These are phyloP conservation scores for Epistrophella euchroma DNA, from an alignment of 2,888 invertebrate genomes.

Conservation along the genomic window DNA sequence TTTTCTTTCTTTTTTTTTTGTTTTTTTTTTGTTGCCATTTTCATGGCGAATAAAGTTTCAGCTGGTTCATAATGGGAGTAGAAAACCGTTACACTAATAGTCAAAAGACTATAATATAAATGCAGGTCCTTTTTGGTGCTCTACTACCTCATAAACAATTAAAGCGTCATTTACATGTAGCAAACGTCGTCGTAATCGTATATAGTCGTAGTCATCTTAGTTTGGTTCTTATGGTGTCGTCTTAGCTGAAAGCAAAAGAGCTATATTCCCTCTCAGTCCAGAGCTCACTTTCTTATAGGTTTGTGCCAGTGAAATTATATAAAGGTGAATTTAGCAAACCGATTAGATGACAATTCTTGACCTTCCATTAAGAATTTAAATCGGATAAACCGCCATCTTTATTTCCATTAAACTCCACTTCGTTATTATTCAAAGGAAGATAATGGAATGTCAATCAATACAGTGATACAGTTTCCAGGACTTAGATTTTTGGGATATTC, in stretches of 20 bases:
- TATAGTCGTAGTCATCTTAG: constrained; percentile 42
- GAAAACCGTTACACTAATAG: constrained; percentile 71
- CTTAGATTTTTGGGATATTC: too few relatives aligned
- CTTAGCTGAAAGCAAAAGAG: constrained; percentile 23
- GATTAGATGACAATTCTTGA: not conserved
- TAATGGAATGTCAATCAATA: too few relatives aligned
- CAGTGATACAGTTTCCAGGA: too few relatives aligned
- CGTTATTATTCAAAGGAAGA: too few relatives aligned
- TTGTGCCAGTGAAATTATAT: not conserved
- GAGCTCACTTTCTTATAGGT: constrained; percentile 26
- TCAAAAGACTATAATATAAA: constrained; percentile 47
- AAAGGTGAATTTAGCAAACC: constrained; percentile 10
- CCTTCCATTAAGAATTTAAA: not conserved
- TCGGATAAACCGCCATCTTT: too few relatives aligned
- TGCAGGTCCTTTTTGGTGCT: constrained; percentile 26
- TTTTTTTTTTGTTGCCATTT: not conserved
- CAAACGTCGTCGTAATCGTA: constrained; percentile 53
- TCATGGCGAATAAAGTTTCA: constrained; percentile 61
- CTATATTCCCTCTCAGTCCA: not conserved
- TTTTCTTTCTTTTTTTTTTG: constrained; percentile 19
- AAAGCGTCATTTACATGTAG: constrained; percentile 76
- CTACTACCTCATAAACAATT: constrained; percentile 72
- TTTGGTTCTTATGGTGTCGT: constrained; percentile 32
- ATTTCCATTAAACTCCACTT: too few relatives aligned
- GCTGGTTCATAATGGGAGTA: constrained; percentile 60